phyloP scores from a whole-genome alignment of 2,797 vertebrate genomes.

The Sphenodon punctatus region DNA sequence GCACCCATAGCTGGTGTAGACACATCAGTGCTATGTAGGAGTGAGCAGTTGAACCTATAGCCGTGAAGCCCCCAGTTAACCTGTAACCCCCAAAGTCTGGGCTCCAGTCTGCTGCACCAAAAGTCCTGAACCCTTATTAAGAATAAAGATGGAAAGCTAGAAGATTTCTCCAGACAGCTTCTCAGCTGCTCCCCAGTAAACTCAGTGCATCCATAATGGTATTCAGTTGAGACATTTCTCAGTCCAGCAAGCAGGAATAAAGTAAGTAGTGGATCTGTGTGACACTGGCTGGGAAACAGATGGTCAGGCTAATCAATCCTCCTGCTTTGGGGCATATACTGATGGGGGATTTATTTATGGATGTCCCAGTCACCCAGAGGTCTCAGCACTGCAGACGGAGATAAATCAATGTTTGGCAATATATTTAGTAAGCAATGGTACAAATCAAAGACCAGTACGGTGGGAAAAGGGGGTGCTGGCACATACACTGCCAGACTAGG shows the following conservation, averaged over 20 bases:
- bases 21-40: no score
- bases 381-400: background rate
- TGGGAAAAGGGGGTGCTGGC: background rate
- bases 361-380: background rate
- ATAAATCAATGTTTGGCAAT: background rate
- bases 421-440: background rate
- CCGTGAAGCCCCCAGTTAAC: no score
- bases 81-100: background rate
- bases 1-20: no score
- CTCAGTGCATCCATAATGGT: background rate
- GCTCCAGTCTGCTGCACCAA: no score
- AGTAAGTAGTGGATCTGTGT: background rate
- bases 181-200: background rate
- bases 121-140: background rate
- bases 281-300: background rate
- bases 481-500: background rate
- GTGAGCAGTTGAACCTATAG: no score
- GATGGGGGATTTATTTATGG: background rate
- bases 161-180: background rate
- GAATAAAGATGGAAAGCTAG: background rate
- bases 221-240: background rate
- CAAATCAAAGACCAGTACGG: background rate
- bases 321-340: background rate
- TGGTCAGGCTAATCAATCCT: background rate
- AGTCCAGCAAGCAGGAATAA: background rate